Evolutionary conservation across 1,140 invertebrate genomes (phyloP).

Genomic region (Anoplophora glabripennis): DNA sequence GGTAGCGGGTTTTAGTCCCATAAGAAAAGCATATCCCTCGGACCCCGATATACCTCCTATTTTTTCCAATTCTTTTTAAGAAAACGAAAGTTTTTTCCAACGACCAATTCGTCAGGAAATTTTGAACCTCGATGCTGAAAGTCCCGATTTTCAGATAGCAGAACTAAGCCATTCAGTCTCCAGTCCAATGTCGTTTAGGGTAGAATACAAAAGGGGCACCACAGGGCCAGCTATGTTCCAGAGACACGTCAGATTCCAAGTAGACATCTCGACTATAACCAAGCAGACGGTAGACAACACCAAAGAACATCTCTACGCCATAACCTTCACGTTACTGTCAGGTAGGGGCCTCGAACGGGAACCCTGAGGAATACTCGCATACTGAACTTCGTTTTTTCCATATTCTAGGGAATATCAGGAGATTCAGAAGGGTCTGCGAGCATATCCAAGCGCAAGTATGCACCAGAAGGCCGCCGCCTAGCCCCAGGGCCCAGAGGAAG

Average conservation of each 20-base stretch:
- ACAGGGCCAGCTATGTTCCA: slow-evolving; percentile 95
- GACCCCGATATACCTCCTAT: too few species aligned
- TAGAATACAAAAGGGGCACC: slow-evolving; percentile 93
- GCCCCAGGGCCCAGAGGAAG: slow-evolving; percentile 66
- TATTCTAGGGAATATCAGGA: slow-evolving; percentile 81
- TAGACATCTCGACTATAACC: slow-evolving; percentile 68
- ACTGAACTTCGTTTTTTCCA: too few species aligned
- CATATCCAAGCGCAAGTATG: slow-evolving; percentile 90
- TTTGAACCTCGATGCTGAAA: too few species aligned
- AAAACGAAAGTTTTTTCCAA: too few species aligned
- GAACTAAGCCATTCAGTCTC: slow-evolving; percentile 97
- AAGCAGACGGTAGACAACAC: slow-evolving; percentile 69
- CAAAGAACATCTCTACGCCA: slow-evolving; percentile 84
- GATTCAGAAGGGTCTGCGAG: slow-evolving; percentile 94
- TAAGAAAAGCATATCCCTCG: too few species aligned
- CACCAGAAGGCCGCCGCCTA: slow-evolving; percentile 64
- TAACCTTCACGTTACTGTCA: slow-evolving; percentile 93
- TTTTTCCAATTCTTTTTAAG: too few species aligned
- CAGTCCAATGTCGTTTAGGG: slow-evolving; percentile 96
- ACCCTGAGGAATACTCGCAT: background rate
- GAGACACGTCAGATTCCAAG: slow-evolving; percentile 91
- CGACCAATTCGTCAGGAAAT: too few species aligned
- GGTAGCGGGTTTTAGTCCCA: too few species aligned
- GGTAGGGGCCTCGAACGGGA: slow-evolving; percentile 58
- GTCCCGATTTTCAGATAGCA: slow-evolving; percentile 75